Evolutionary conservation across 2,113 vertebrate genomes (phyloP).

Genomic region (Lycaon pictus): DNA sequence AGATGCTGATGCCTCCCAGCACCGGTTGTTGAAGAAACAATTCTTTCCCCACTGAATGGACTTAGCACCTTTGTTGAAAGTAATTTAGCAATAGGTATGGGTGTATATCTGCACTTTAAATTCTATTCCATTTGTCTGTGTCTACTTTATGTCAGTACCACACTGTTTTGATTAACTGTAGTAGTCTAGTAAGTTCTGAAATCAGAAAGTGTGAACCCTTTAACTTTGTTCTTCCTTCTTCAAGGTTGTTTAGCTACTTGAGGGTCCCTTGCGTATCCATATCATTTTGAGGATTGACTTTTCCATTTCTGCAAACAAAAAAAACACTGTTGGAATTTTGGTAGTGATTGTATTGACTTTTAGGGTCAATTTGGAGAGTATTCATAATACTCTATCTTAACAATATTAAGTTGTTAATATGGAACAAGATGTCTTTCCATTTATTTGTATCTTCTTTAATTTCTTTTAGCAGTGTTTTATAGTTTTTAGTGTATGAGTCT

Average conservation of each 20-base stretch:
- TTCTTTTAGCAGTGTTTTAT: neutral
- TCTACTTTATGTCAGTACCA: neutral
- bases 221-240: neutral
- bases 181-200: conserved; percentile 1
- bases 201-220: neutral
- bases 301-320: conserved; percentile 25
- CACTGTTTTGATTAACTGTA: neutral
- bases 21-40: neutral
- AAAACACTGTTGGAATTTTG: neutral
- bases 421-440: neutral
- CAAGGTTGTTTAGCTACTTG: neutral
- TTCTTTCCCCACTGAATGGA: neutral
- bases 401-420: neutral
- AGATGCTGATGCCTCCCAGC: neutral
- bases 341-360: neutral
- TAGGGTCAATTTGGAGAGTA: neutral
- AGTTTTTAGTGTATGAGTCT: neutral
- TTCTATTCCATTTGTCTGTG: neutral
- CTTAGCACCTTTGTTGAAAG: neutral
- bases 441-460: conserved; percentile 8
- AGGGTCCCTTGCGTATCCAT: neutral
- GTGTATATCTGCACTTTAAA: neutral
- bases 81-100: neutral
- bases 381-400: neutral
- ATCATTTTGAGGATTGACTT: conserved; percentile 6